A percentile compares a stretch with the other conserved stretches of the same genome.
Evolutionary conservation across 2,888 invertebrate species (phyloP).

Genomic region (Agelastica alni): DNA sequence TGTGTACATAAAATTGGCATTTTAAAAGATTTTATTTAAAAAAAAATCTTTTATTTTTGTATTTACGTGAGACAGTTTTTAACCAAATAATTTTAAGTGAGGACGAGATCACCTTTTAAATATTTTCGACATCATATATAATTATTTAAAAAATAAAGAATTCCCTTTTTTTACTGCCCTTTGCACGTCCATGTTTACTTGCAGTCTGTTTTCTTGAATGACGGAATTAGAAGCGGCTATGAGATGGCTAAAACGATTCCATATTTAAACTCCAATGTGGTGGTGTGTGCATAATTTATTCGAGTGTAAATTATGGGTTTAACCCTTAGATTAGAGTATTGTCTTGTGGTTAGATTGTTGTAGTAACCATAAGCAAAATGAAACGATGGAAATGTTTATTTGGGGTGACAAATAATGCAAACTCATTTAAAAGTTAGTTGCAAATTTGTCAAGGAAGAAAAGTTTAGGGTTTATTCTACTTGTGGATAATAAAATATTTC

Average conservation of each 20-base stretch:
- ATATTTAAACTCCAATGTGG: conserved; percentile 16
- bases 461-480: not conserved
- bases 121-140: too few relatives aligned
- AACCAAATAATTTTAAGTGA: not conserved
- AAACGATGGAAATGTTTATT: conserved; percentile 12
- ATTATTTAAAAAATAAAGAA: not conserved
- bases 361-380: conserved; percentile 16
- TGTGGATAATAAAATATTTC: too few relatives aligned
- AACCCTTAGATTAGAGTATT: conserved; percentile 21
- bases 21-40: too few relatives aligned
- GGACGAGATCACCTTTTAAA: too few relatives aligned
- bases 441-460: conserved; percentile 10
- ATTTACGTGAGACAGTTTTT: too few relatives aligned
- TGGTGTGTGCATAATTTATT: conserved; percentile 18
- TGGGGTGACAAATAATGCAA: conserved; percentile 15
- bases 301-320: conserved; percentile 16
- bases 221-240: conserved; percentile 12
- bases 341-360: conserved; percentile 22
- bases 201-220: conserved; percentile 13
- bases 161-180: not conserved
- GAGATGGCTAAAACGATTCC: conserved; percentile 15
- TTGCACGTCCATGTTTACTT: conserved; percentile 4
- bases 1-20: too few relatives aligned
- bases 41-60: too few relatives aligned
- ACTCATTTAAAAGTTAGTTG: conserved; percentile 18